A percentile compares a stretch with the other conserved stretches of the same genome.
These are phyloP conservation scores for Octodonta nipae DNA, from an alignment of 2,888 invertebrate species.

Conservation along the genomic window DNA sequence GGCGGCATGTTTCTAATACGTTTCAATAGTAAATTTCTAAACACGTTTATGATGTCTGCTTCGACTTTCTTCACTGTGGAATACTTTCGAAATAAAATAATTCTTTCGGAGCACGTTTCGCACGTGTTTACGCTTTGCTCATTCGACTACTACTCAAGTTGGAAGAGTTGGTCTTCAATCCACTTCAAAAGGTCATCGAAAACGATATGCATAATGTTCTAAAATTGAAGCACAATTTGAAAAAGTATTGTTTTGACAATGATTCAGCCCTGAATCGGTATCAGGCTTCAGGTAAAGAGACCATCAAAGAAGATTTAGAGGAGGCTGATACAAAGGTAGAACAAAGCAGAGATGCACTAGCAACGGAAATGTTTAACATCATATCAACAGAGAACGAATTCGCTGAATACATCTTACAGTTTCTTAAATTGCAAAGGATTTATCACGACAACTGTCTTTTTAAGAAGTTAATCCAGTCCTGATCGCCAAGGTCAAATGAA, in stretches of 20 bases:
- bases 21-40: too few relatives aligned
- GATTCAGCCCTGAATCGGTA: conserved; percentile 72
- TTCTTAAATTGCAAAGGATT: conserved; percentile 73
- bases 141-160: too few relatives aligned
- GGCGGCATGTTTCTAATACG: too few relatives aligned
- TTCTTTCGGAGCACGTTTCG: too few relatives aligned
- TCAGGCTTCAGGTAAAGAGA: conserved; percentile 36
- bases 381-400: conserved; percentile 81
- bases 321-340: conserved; percentile 79
- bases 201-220: conserved; percentile 75
- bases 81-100: too few relatives aligned
- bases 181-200: conserved; percentile 67
- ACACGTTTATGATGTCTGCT: too few relatives aligned
- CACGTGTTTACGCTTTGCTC: too few relatives aligned
- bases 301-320: conserved; percentile 68
- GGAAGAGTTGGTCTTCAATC: conserved; percentile 69
- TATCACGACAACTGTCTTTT: too few relatives aligned
- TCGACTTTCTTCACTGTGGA: too few relatives aligned
- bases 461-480: too few relatives aligned
- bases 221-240: conserved; percentile 67
- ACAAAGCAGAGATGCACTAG: conserved; percentile 72
- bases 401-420: conserved; percentile 68
- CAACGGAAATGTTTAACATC: conserved; percentile 84
- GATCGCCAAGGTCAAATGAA: too few relatives aligned
- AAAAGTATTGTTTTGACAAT: conserved; percentile 74